Base-by-base conservation (phyloP, 2,888 invertebrate species). In the Dusona sp. region DNA sequence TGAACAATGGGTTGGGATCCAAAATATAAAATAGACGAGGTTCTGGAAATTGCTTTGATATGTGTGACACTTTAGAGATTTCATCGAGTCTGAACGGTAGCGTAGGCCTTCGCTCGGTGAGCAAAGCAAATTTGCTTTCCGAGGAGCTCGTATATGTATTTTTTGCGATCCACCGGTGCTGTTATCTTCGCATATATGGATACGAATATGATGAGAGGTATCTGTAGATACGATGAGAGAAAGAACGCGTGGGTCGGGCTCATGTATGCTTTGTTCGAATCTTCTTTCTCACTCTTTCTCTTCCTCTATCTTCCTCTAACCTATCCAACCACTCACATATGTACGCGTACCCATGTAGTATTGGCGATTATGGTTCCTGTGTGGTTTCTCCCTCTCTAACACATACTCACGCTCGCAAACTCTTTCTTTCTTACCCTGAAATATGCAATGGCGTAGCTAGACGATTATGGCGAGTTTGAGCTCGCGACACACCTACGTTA, bases 261-360 rank as follows among this genome's bases (percentile, higher is more conserved):
- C 78, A 45, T 67, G 61, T 64, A 74, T 78, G 77, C 91, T 92
- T 92, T 92, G 92, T 92, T 92, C 91, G 89, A 89, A 87, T 89
- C 88, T 88, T 88, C 81, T 85, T 36, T 64, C 54, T n/a, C 87
- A 82, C 84, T 77, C 77, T 67, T 45, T 36, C 48, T 78, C 38
- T 78, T 29, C 36, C 64, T 75, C 33, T 61, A 78, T 33, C 87
- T 84, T 25, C n/a, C 51, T 61, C 48, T 77, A 61, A 38, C 79
- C 68, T 68, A 68, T 38, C 84, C 81, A 86, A 88, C 88, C 87
- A 75, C 82, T 81, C 83, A 77, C 70, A 89, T 89, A 61, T 89
- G 90, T 36, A 72, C 67, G 88, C 89, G 89, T 89, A 90, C 83
- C 73, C 81, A 75, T 75, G 78, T 57, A 65, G 36, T 75, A 77